Evolutionary conservation across 30 jellyfish, hydroid and myxozoan species (phyloP), one percentile per base, ranked within the genome.

Genomic region (Aurelia aurita complex sp. Pacific): DNA sequence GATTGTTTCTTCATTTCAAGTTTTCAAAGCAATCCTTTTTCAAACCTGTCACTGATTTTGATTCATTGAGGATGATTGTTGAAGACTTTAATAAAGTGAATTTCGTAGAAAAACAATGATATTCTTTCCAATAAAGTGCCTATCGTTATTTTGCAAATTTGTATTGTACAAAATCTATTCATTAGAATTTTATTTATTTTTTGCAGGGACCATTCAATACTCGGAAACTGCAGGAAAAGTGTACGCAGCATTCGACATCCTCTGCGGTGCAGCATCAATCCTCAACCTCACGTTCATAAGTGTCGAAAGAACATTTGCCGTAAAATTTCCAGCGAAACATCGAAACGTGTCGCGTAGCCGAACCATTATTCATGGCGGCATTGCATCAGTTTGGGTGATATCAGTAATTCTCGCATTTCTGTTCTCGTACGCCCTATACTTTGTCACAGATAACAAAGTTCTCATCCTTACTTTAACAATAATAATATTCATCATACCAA

Each of bases 261-360:
- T 90, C 43, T 83, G 94, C 79, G 97, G 97, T 18, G 73, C 97
- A 64, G 89, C 91, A 1, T 90, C 97, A 18, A 90, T 90, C 6
- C 86, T 83, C 77, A 90, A 88, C 63, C 78, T 88, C 1, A 80
- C 96, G 4, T 72, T 79, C 42, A 88, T 88, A 57, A 88, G 96
- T 74, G 18, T 88, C 14, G 96, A 88, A 60, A 69, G 96, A 51
- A 71, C 87, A 17, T 76, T 61, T 52, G 96, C 96, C 40, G 96
- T 88, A 5, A 71, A 12, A 29, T 80, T 66, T 42, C 96, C 96
- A 6, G 96, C 91, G 23, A 88, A 70, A 62, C 96, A 88, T 51
- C 84, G 96, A n/a, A 88, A 77, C 46, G 17, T 90, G 69, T 78
- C 95, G 17, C 84, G 97, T 16, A 70, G 72, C 33, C 85, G 85